Evolutionary conservation across 2,113 vertebrate species (phyloP), one percentile per base, ranked within the genome.

Genomic region (Dipodomys spectabilis): DNA sequence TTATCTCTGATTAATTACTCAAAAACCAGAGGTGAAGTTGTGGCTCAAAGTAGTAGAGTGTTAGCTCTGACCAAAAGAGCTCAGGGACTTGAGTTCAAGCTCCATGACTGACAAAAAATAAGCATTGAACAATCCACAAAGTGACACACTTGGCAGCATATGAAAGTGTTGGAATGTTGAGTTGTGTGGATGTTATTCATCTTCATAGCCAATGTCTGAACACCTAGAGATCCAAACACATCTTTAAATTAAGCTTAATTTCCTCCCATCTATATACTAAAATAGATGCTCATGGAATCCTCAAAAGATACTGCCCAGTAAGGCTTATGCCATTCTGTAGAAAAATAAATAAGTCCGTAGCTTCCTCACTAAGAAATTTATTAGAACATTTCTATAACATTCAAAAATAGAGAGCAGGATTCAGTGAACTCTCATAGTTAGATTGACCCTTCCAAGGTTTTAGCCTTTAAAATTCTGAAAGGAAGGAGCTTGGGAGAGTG

Each of bases 381-480:
- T 35, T 90, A 1, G 15, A 92, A 88, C 27, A 62, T 88, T 9
- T 81, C n/a, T 85, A 28, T 80, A 85, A 62, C 25, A 68, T 19
- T 62, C 45, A 10, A 1, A 71, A 27, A 84, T 49, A 86, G 0
- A 94, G n/a, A 77, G 5, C 2, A 30, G 13, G 80, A 90, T 91
- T 90, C 18, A 88, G n/a, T 44, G 65, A 90, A 95, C 65, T 32
- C 5, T 73, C 64, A 25, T 27, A 5, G 19, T 83, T 91, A 32
- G 7, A 71, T 73, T 81, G 25, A 30, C 75, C 28, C 23, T 3
- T 45, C 12, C 30, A 81, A 87, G 6, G 23, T 3, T 86, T 96
- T 84, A 60, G 4, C 39, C 87, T 72, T 57, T 84, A 45, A 53
- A 95, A 93, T 81, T 91, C 80, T 83, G 30, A 72, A 91, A 28